Evolutionary conservation across 2,888 invertebrate genomes (phyloP), one percentile per base, ranked within the genome.

Genomic region (Drosophila hamatofila): DNA sequence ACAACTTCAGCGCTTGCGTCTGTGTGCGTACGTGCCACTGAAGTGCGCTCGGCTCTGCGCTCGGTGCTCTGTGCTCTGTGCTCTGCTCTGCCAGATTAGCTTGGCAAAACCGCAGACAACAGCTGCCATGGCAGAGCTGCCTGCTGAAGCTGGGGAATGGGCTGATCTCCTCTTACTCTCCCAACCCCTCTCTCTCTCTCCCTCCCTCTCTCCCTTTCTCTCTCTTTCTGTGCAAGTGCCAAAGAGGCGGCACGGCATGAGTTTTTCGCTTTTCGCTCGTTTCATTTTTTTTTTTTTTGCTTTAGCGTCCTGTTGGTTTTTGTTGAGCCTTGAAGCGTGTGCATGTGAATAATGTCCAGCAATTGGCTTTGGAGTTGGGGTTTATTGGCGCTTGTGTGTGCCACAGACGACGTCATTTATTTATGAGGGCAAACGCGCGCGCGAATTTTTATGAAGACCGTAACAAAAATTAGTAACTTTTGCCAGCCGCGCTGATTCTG

Each of bases 1-100:
- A 85, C 89, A 85, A 85, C 86, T 89, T 82, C 86, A 89, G 88
- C 35, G 77, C 71, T 75, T 85, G 89, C 85, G 71, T 87, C 69
- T 87, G 85, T 88, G 85, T 89, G 89, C 88, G 83, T 88, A 88
- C 83, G 86, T 85, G 84, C 89, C 84, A 75, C 84, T 84, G 88
- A 87, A 84, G 89, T 87, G 84, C 88, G 75, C 71, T 65, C 62
- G 35, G n/a, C 48, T 11, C 48, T 0, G 27, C 46, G 8, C 48
- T 41, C 41, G 3, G 18, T 2, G 16, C 42, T 7, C 35, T 1
- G 35, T 16, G 35, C 35, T 37, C 37, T 16, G 37, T 8, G 12
- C 49, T 5, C 67, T 78, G 81, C 71, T 49, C 71, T 73, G 78
- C 74, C 81, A 89, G 87, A 87, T 87, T 87, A 87, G 87, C 90